Evolutionary conservation across 2,797 vertebrate species (phyloP).

Genomic region (Xiphorhynchus erythropygius): DNA sequence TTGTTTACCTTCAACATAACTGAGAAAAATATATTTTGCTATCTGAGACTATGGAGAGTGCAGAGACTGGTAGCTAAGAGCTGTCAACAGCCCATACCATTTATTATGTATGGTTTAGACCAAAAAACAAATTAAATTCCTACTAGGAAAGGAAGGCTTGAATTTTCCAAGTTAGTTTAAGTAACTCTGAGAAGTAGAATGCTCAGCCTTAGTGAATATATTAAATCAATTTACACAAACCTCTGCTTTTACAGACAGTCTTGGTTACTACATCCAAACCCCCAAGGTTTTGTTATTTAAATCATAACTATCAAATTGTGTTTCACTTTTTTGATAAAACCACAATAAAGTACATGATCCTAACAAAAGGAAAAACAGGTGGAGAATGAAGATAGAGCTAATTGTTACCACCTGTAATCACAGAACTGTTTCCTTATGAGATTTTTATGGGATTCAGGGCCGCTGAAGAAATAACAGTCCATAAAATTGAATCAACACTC

Average conservation of each 20-base stretch:
- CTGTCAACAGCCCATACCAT: not conserved
- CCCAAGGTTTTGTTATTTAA: not conserved
- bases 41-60: not conserved
- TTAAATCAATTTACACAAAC: not conserved
- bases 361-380: conserved; percentile 37
- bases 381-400: not conserved
- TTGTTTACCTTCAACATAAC: not conserved
- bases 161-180: not conserved
- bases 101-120: not conserved
- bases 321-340: conserved; percentile 11
- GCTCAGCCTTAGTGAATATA: not conserved
- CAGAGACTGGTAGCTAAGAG: not conserved
- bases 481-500: conserved; percentile 53
- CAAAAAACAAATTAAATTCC: not conserved
- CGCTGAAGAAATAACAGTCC: conserved; percentile 38
- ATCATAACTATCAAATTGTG: not conserved
- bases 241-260: not conserved
- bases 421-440: not conserved
- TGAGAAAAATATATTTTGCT: not conserved
- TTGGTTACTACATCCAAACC: not conserved
- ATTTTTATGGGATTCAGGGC: conserved; percentile 7
- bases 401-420: conserved; percentile 26
- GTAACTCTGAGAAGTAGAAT: not conserved
- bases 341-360: not conserved
- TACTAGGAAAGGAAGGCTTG: not conserved